Conservation (phyloP, 2,888 invertebrate species). For the Alentia gelatinosa region DNA sequence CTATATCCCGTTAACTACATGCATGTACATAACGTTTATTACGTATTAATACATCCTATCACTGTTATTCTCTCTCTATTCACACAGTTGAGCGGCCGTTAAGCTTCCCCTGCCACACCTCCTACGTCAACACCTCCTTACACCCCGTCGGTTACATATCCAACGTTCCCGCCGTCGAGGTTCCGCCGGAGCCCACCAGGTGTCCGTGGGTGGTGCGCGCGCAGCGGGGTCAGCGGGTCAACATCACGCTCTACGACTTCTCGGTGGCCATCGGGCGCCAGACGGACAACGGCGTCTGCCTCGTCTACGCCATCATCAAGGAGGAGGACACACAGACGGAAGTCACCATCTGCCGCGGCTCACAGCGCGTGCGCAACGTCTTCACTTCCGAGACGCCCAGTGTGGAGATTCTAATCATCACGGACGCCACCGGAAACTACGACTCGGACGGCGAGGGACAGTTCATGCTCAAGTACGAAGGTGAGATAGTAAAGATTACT, state of each 20-base stretch:
- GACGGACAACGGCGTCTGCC: conserved; percentile 56
- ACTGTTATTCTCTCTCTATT: neutral
- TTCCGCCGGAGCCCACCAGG: conserved; percentile 52
- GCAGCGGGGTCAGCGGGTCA: conserved; percentile 61
- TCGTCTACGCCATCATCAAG: conserved; percentile 58
- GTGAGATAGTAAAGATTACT: conserved; percentile 56
- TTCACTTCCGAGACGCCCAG: conserved; percentile 58
- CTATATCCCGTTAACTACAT: no score
- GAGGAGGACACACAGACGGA: conserved; percentile 56
- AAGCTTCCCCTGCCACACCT: conserved; percentile 16
- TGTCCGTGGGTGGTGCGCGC: conserved; percentile 64
- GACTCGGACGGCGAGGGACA: conserved; percentile 39
- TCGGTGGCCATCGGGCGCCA: conserved; percentile 57
- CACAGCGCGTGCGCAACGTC: conserved; percentile 56
- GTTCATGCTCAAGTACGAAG: conserved; percentile 62
- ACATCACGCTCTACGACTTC: conserved; percentile 65
- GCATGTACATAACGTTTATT: no score
- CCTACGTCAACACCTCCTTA: neutral
- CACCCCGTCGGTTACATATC: conserved; percentile 60
- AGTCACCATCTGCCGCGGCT: conserved; percentile 59
- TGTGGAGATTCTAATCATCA: conserved; percentile 56
- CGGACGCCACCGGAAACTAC: neutral
- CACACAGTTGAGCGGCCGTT: conserved; percentile 5
- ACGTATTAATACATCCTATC: no score
- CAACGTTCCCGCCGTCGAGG: conserved; percentile 58